A percentile compares a stretch with the other conserved stretches of the same genome.
Conservation (phyloP, 2,113 vertebrate species). For the Chinchilla lanigera region DNA sequence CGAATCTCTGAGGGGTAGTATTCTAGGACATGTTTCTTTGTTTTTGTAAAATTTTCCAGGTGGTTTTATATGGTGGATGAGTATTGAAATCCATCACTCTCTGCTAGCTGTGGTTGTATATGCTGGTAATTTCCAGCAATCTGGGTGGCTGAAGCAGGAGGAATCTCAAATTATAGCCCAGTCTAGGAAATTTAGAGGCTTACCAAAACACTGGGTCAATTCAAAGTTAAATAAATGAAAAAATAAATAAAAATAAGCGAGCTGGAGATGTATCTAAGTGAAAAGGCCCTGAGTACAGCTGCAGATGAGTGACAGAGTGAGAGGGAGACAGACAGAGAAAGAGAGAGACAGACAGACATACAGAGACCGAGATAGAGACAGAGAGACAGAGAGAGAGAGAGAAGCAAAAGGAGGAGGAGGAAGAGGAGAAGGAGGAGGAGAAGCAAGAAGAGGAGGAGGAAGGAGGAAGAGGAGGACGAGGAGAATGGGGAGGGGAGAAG, state of each 20-base stretch:
- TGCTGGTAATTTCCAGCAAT: not conserved
- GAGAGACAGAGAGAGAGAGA: not conserved
- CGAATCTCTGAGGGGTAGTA: not conserved
- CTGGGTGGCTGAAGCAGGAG: not conserved
- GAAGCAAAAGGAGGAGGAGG: no score
- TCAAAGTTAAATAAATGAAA: not conserved
- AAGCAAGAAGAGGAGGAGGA: no score
- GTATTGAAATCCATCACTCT: not conserved
- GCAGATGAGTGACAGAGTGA: no score
- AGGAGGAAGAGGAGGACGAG: no score
- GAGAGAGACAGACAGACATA: not conserved
- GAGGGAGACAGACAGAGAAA: not conserved
- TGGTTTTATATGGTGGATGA: not conserved
- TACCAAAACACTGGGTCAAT: not conserved
- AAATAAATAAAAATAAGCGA: not conserved
- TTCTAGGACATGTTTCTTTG: not conserved
- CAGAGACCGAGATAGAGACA: no score
- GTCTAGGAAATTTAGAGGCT: not conserved
- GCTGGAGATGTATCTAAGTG: not conserved
- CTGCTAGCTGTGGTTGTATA: not conserved
- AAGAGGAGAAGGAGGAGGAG: no score
- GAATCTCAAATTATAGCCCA: not conserved
- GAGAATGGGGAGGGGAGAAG: no score
- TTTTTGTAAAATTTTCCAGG: not conserved
- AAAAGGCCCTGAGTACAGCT: not conserved